Evolutionary conservation across 2,888 invertebrate species (phyloP), one percentile per base, ranked within the genome.

Genomic region (Dolichomitus sp.): DNA sequence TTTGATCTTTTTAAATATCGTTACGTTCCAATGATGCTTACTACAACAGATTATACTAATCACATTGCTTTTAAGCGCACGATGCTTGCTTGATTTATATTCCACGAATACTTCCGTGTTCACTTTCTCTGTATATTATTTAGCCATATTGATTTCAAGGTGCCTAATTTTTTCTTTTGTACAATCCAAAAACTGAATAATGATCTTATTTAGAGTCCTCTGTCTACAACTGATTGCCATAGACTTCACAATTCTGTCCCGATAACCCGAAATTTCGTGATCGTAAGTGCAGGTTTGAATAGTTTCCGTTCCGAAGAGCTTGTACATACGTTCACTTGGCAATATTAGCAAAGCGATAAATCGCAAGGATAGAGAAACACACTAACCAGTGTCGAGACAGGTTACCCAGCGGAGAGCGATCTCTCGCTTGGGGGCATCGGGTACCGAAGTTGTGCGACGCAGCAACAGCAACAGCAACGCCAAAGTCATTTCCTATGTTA

Each of bases 271-370:
- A 70, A 78, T 42, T 65, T 52, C 33, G 54, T 4, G 63, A 65
- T 59, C 6, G 48, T 50, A 27, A 40, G 65, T 45, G 40, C 4
- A 33, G 45, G 9, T n/a, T 23, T 42, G 40, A 42, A 42, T 68
- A 65, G 65, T 69, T 74, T 75, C 54, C 57, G 48, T 59, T 68
- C 54, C 74, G 61, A 14, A 14, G 14, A 50, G 54, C n/a, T 73
- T 50, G 27, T 33, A 40, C 59, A 59, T 59, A 68, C 37, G 37
- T 52, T 61, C 40, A n/a, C 69, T 30, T 12, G 33, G 48, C 70
- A 79, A 75, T 88, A 89, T 88, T 88, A 88, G 87, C 86, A 75
- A 85, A 84, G 86, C 89, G 88, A 89, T 89, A 89, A 89, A 89
- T 89, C 87, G 72, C 72, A 61, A 52, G 74, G 80, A 75, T 77